Percentiles rank a stretch among this genome's conserved stretches.
Evolutionary conservation across 2,113 vertebrate genomes (phyloP).

Genomic region (Miniopterus natalensis): DNA sequence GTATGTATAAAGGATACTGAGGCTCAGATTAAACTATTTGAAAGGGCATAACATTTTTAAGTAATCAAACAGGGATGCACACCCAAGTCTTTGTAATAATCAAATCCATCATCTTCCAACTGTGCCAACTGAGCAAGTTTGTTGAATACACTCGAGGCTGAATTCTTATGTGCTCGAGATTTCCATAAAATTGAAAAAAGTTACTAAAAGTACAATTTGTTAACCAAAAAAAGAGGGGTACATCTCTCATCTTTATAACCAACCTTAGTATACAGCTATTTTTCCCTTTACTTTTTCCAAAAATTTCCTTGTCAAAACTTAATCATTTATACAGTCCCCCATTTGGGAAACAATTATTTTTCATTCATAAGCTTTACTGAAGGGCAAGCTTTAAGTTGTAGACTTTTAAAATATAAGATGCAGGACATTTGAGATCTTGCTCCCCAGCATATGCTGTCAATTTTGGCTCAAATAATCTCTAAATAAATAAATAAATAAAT

Average conservation of each 20-base stretch:
- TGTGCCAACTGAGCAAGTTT: background rate
- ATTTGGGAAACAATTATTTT: slow-evolving; percentile 11
- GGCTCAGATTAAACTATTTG: background rate
- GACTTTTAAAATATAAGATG: slow-evolving; percentile 36
- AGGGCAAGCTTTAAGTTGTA: slow-evolving; percentile 43
- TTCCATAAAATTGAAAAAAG: slow-evolving; percentile 9
- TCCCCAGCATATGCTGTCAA: background rate
- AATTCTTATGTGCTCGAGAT: background rate
- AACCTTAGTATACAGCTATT: slow-evolving; percentile 10
- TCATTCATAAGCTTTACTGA: slow-evolving; percentile 33
- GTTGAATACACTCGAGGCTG: slow-evolving; percentile 44
- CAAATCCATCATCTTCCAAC: slow-evolving; percentile 6
- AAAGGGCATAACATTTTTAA: slow-evolving; percentile 14
- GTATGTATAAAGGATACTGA: background rate
- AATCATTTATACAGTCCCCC: background rate
- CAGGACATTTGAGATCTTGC: background rate
- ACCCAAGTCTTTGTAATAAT: background rate
- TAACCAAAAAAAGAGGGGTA: background rate
- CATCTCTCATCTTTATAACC: slow-evolving; percentile 16
- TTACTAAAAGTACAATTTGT: slow-evolving; percentile 46
- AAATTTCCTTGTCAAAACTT: slow-evolving; percentile 42
- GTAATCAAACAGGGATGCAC: background rate
- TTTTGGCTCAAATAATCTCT: background rate
- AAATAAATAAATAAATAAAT: background rate
- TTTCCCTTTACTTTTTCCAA: slow-evolving; percentile 32